phyloP scores from a whole-genome alignment of 2,113 vertebrate genomes.

The Pterophyllum scalare region DNA sequence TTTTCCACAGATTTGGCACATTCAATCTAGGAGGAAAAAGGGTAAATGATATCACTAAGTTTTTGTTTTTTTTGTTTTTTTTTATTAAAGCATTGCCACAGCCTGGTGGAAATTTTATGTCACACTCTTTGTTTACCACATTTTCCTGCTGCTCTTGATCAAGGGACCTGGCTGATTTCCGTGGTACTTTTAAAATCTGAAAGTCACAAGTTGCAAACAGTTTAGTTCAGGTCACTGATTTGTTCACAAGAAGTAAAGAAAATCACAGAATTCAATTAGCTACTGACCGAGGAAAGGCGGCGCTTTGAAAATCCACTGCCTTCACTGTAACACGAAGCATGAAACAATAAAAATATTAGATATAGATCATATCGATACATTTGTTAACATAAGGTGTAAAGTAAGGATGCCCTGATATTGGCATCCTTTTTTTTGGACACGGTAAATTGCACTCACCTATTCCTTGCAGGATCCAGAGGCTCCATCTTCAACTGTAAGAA shows the following conservation, averaged over 20 bases:
- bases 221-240: neutral
- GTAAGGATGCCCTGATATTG: neutral
- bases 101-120: neutral
- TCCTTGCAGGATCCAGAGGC: slow-evolving; percentile 54
- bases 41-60: neutral
- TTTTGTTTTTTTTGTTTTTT: too few relatives aligned
- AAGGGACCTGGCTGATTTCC: slow-evolving; percentile 61
- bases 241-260: neutral
- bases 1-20: slow-evolving; percentile 69
- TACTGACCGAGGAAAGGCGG: slow-evolving; percentile 79
- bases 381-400: neutral
- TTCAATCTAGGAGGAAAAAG: slow-evolving; percentile 72
- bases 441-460: slow-evolving; percentile 58
- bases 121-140: slow-evolving; percentile 55
- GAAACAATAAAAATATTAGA: neutral
- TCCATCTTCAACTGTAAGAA: slow-evolving; percentile 66
- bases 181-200: slow-evolving; percentile 82
- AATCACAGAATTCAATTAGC: neutral
- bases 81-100: neutral
- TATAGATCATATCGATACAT: neutral
- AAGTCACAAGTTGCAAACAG: slow-evolving; percentile 10
- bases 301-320: slow-evolving; percentile 53
- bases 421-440: neutral
- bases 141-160: slow-evolving; percentile 71
- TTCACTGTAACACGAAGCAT: slow-evolving; percentile 56